Conservation (phyloP, 2,888 invertebrate species). For the Mythimna impura region DNA sequence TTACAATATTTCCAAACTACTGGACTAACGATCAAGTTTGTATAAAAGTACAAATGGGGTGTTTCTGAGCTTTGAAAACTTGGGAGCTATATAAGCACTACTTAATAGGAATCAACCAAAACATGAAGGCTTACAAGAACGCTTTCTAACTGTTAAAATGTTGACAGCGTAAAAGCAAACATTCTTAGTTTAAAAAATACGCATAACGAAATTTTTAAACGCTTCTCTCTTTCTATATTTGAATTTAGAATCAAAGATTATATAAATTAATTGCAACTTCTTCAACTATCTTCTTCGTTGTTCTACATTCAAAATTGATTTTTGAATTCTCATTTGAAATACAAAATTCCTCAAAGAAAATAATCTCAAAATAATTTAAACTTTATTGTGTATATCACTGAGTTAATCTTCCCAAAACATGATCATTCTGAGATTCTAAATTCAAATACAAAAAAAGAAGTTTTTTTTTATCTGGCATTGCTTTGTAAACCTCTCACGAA, state of each 20-base stretch:
- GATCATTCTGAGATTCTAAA: neutral
- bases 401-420: neutral
- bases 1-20: neutral
- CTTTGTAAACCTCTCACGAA: neutral
- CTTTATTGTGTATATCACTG: neutral
- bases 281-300: neutral
- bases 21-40: neutral
- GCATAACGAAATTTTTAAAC: too few species aligned
- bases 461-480: neutral
- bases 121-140: neutral
- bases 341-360: neutral
- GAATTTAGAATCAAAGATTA: slow-evolving; percentile 7
- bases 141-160: neutral
- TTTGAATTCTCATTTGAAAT: too few species aligned
- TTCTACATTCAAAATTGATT: neutral
- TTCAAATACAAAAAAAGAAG: neutral
- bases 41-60: neutral
- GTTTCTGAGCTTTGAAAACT: neutral
- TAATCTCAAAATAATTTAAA: neutral
- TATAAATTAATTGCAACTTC: neutral
- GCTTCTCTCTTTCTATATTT: neutral
- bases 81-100: neutral
- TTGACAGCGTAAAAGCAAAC: neutral
- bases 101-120: neutral
- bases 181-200: too few species aligned